These are phyloP conservation scores for Ataeniobius toweri DNA, from an alignment of 2,797 vertebrate genomes.

Conservation along the genomic window DNA sequence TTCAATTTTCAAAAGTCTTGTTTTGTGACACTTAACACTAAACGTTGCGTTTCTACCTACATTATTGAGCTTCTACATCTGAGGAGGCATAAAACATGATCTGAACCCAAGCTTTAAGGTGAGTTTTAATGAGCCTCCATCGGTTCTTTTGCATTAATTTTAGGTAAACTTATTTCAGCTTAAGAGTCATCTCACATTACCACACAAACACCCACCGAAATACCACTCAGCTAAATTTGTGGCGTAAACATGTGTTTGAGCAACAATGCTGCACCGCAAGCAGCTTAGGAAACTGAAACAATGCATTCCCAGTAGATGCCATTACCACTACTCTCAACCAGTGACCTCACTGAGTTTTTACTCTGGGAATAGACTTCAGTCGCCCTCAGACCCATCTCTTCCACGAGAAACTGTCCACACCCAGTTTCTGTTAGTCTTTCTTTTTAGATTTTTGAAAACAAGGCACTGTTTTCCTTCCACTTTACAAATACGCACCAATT, in stretches of 20 bases:
- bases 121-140: neutral
- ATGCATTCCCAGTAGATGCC: slow-evolving; percentile 26
- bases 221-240: neutral
- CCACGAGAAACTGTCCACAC: slow-evolving; percentile 23
- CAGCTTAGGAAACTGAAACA: slow-evolving; percentile 43
- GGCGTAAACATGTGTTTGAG: slow-evolving; percentile 38
- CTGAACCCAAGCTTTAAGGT: neutral
- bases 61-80: neutral
- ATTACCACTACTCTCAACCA: slow-evolving; percentile 27
- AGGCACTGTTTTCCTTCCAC: neutral
- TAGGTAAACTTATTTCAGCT: neutral
- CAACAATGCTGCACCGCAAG: slow-evolving; percentile 34
- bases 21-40: no score
- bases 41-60: no score
- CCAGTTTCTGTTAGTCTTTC: slow-evolving; percentile 4
- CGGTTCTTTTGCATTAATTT: neutral
- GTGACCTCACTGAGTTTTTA: slow-evolving; percentile 41
- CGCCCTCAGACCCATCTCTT: slow-evolving; percentile 8
- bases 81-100: neutral
- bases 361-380: slow-evolving; percentile 34
- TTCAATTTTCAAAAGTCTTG: no score
- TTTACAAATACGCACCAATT: neutral
- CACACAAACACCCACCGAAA: slow-evolving; percentile 13
- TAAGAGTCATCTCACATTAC: neutral
- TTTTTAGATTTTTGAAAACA: neutral